A percentile compares a stretch with the other conserved stretches of the same genome.
Evolutionary conservation across 2,113 vertebrate genomes (phyloP).

Genomic region (Psilopogon haemacephalus): DNA sequence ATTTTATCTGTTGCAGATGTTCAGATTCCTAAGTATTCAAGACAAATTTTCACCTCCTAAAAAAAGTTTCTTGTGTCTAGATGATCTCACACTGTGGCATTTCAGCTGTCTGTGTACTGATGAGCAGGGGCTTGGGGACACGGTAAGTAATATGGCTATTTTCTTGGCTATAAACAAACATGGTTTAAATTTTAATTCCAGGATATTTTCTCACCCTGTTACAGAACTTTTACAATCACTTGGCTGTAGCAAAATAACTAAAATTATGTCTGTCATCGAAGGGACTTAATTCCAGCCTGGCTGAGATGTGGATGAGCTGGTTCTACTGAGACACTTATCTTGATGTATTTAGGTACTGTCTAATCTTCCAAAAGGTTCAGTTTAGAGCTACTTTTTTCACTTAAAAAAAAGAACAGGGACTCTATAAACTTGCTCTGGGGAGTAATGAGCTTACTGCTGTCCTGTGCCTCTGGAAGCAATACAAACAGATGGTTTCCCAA

Average conservation of each 20-base stretch:
- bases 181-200: constrained; percentile 61
- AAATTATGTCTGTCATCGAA: not conserved
- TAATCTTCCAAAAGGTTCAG: not conserved
- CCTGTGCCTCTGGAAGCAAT: not conserved
- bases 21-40: too few species aligned
- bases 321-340: not conserved
- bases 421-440: not conserved
- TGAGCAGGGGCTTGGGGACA: constrained; percentile 18
- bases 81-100: too few species aligned
- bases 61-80: too few species aligned
- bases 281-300: not conserved
- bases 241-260: not conserved
- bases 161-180: constrained; percentile 38
- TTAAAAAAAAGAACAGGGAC: not conserved
- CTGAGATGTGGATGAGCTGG: not conserved
- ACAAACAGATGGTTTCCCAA: not conserved
- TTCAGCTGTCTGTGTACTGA: not conserved
- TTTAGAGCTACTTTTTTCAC: not conserved
- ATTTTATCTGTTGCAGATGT: too few species aligned
- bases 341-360: not conserved
- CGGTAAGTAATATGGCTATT: constrained; percentile 30
- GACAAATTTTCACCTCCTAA: too few species aligned
- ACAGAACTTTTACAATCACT: not conserved
- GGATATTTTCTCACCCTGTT: not conserved
- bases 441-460: not conserved